phyloP scores from a whole-genome alignment of 2,888 invertebrate species.

The Stenodera caucasica region DNA sequence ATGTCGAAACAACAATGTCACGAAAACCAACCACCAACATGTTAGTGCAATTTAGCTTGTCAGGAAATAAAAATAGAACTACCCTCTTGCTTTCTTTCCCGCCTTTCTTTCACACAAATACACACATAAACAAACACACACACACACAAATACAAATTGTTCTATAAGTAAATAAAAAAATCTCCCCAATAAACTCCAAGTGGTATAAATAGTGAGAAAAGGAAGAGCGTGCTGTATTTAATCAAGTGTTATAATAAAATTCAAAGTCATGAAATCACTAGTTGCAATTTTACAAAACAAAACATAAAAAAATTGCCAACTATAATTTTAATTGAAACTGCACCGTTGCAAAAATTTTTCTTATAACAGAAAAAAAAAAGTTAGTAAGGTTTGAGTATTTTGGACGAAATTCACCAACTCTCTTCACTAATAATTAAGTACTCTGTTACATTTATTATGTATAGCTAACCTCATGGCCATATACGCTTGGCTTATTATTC shows the following conservation, averaged over 20 bases:
- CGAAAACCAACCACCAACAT: neutral
- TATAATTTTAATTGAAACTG: no score
- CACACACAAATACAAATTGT: neutral
- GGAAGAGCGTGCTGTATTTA: slow-evolving; percentile 40
- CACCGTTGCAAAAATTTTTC: no score
- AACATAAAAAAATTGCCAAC: no score
- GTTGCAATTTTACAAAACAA: no score
- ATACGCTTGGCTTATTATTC: slow-evolving; percentile 54
- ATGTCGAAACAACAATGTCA: neutral
- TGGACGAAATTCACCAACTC: slow-evolving; percentile 37
- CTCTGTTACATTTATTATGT: slow-evolving; percentile 50
- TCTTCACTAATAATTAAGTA: slow-evolving; percentile 51
- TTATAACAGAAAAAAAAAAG: no score
- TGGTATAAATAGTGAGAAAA: slow-evolving; percentile 16
- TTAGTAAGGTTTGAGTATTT: neutral
- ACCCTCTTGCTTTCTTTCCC: neutral
- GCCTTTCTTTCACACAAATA: no score
- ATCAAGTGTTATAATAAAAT: slow-evolving; percentile 46
- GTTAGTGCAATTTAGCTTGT: slow-evolving; percentile 4
- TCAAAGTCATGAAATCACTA: slow-evolving; percentile 26
- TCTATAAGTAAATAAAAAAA: slow-evolving; percentile 36
- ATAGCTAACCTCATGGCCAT: slow-evolving; percentile 51
- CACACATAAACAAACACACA: no score
- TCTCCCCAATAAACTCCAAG: slow-evolving; percentile 35
- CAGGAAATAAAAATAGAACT: neutral